These are phyloP conservation scores for Athripsodes cinereus DNA, from an alignment of 2,888 invertebrate genomes.

Conservation along the genomic window DNA sequence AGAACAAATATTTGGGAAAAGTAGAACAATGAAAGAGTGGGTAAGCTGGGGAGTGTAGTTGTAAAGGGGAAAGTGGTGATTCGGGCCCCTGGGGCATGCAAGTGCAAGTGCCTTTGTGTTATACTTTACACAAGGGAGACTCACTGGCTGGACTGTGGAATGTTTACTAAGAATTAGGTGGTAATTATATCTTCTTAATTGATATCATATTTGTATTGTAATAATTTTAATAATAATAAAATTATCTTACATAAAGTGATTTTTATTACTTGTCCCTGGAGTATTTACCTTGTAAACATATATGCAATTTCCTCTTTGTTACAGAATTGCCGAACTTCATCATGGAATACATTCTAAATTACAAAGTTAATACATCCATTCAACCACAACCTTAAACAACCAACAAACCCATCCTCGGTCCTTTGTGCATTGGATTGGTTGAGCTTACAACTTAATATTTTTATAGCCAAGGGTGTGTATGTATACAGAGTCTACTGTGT, in stretches of 20 bases:
- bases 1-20: no score
- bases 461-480: constrained; percentile 17
- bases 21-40: no score
- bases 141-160: no score
- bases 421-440: constrained; percentile 19
- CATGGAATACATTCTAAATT: constrained; percentile 20
- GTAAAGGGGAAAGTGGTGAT: no score
- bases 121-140: constrained; percentile 64
- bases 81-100: background rate
- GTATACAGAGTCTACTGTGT: constrained; percentile 12
- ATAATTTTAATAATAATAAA: constrained; percentile 23
- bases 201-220: constrained; percentile 20
- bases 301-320: constrained; percentile 23
- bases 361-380: constrained; percentile 4
- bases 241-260: constrained; percentile 20
- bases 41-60: no score
- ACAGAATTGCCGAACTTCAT: constrained; percentile 21
- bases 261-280: constrained; percentile 9
- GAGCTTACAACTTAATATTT: constrained; percentile 18
- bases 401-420: constrained; percentile 7
- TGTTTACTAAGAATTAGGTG: no score
- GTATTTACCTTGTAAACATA: constrained; percentile 12
- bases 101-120: constrained; percentile 56
- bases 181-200: constrained; percentile 19
- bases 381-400: constrained; percentile 5